phyloP scores from a whole-genome alignment of 2,797 vertebrate species.

The Acanthurus lineatus region DNA sequence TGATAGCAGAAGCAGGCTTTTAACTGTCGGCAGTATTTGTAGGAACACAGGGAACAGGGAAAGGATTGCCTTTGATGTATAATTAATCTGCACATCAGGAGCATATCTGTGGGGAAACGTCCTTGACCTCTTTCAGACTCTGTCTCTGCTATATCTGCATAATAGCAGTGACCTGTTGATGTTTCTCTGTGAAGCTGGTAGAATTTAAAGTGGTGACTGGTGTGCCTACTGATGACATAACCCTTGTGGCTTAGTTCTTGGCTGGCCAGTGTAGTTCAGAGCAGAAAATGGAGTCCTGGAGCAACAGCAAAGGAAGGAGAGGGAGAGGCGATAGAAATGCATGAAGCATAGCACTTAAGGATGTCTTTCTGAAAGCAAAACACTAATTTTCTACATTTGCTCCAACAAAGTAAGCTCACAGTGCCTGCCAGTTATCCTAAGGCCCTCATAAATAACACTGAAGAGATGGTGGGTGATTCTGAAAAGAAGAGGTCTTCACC shows the following conservation, averaged over 20 bases:
- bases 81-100: conserved; percentile 73
- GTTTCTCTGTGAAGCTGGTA: conserved; percentile 19
- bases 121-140: conserved; percentile 74
- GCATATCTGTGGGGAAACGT: conserved; percentile 54
- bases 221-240: conserved; percentile 53
- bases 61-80: conserved; percentile 77
- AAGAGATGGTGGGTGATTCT: conserved; percentile 37
- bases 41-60: conserved; percentile 20
- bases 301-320: neutral
- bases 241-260: conserved; percentile 59
- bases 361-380: too few relatives aligned
- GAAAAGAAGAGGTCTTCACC: conserved; percentile 36
- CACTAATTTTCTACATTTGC: conserved; percentile 64
- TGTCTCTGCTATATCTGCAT: conserved; percentile 48
- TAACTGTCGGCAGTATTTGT: conserved; percentile 39
- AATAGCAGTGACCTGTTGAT: conserved; percentile 71
- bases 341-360: neutral
- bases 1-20: conserved; percentile 54
- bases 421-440: conserved; percentile 46
- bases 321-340: conserved; percentile 39
- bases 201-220: conserved; percentile 39
- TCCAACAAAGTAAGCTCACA: conserved; percentile 45
- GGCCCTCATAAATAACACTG: conserved; percentile 73
- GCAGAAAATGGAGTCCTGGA: conserved; percentile 62
- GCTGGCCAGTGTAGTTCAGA: conserved; percentile 23